Percentiles rank a stretch among this genome's conserved stretches.
phyloP scores from a whole-genome alignment of 2,113 vertebrate genomes.

The Glaucidium brasilianum region DNA sequence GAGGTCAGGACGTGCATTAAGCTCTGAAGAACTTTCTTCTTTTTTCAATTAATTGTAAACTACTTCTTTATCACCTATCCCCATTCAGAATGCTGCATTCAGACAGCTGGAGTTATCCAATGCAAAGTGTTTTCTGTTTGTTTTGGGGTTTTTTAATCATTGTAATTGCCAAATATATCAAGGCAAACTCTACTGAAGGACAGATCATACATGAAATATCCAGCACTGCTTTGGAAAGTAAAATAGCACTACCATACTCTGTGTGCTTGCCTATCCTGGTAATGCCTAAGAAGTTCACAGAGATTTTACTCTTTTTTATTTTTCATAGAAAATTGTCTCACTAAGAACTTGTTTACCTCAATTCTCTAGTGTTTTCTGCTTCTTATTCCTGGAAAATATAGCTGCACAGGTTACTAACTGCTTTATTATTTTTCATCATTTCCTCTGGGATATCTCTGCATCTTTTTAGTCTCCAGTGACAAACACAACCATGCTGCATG shows the following conservation, averaged over 20 bases:
- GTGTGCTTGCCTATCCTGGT: accelerated
- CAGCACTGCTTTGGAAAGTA: neutral
- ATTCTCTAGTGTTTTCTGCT: neutral
- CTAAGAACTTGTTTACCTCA: neutral
- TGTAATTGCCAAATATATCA: neutral
- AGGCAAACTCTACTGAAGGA: neutral
- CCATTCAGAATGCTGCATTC: neutral
- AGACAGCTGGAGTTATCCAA: neutral
- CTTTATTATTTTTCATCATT: slow-evolving; percentile 49
- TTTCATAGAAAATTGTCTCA: neutral
- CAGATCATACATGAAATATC: neutral
- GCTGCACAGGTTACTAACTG: neutral
- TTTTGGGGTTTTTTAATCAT: neutral
- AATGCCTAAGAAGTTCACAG: neutral
- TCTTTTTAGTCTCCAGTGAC: slow-evolving; percentile 23
- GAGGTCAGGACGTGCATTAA: neutral
- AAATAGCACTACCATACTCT: neutral
- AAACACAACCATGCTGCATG: neutral
- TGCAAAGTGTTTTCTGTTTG: neutral
- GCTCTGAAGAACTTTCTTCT: neutral
- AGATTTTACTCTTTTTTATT: neutral
- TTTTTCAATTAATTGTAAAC: neutral
- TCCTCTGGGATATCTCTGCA: slow-evolving; percentile 34
- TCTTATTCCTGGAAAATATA: neutral
- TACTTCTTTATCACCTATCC: neutral